Conservation (phyloP, 2,888 invertebrate genomes). For the Drosophila dives region DNA sequence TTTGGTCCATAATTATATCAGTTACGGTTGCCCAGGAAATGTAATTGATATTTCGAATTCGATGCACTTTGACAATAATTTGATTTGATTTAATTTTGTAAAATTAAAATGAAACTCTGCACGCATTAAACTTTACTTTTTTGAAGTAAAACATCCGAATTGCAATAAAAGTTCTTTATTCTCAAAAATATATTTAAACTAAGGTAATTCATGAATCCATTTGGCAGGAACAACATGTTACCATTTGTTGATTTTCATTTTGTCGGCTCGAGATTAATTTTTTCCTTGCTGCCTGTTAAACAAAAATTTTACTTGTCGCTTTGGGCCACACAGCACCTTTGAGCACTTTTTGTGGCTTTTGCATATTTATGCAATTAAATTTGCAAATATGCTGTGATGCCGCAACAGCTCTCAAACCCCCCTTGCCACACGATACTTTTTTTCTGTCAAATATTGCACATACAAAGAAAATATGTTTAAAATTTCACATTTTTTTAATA, state of each 20-base stretch:
- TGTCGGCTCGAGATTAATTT: constrained; percentile 36
- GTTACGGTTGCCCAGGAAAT: constrained; percentile 23
- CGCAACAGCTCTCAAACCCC: neutral
- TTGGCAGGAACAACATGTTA: neutral
- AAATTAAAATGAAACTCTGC: neutral
- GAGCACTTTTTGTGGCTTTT: constrained; percentile 54
- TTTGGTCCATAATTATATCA: constrained; percentile 49
- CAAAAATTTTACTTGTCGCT: constrained; percentile 18
- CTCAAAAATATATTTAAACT: constrained; percentile 24
- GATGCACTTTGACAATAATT: constrained; percentile 2
- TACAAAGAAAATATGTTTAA: constrained; percentile 24
- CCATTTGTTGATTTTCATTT: constrained; percentile 26
- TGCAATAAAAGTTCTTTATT: constrained; percentile 5
- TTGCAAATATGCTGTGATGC: constrained; percentile 80
- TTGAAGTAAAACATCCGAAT: neutral
- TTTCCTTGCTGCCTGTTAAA: constrained; percentile 25
- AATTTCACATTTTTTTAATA: constrained; percentile 21
- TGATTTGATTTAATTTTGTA: constrained; percentile 14
- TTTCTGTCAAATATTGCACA: constrained; percentile 11
- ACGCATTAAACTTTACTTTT: neutral
- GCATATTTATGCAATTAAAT: constrained; percentile 83
- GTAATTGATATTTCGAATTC: constrained; percentile 28
- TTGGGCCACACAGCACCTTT: constrained; percentile 21
- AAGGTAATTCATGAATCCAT: constrained; percentile 1
- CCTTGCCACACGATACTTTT: constrained; percentile 4